Percentiles rank a stretch among this genome's conserved stretches.
Conservation (phyloP, 2,113 vertebrate species). For the Macrotis lagotis region DNA sequence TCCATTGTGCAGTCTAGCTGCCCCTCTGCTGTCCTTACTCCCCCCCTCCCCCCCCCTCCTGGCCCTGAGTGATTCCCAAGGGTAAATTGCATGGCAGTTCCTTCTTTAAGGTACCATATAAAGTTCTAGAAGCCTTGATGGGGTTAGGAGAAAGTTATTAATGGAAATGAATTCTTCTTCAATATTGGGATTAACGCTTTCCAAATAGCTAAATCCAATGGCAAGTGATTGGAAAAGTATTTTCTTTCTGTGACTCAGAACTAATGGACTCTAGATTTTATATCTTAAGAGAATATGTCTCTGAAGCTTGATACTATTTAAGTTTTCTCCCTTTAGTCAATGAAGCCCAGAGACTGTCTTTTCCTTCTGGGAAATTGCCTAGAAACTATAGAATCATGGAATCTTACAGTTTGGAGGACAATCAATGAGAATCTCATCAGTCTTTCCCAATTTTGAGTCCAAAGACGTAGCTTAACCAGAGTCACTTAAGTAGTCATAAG, state of each 20-base stretch:
- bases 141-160: not conserved
- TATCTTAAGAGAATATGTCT: not conserved
- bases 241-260: conserved; percentile 7
- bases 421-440: not conserved
- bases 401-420: not conserved
- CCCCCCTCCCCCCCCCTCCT: fast-evolving
- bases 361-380: not conserved
- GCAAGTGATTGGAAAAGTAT: not conserved
- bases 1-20: too few species aligned
- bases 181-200: not conserved
- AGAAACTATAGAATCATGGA: not conserved
- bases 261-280: not conserved
- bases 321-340: not conserved
- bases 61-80: not conserved
- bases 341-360: not conserved
- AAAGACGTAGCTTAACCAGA: not conserved
- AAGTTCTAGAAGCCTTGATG: conserved; percentile 24
- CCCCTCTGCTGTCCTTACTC: too few species aligned
- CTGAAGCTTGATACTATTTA: not conserved
- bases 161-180: conserved; percentile 3
- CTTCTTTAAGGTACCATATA: conserved; percentile 10
- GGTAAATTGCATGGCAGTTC: not conserved
- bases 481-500: not conserved
- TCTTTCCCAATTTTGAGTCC: conserved; percentile 31
- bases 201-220: conserved; percentile 8